Evolutionary conservation across 2,113 vertebrate genomes (phyloP).

Genomic region (Microtus richardsoni): DNA sequence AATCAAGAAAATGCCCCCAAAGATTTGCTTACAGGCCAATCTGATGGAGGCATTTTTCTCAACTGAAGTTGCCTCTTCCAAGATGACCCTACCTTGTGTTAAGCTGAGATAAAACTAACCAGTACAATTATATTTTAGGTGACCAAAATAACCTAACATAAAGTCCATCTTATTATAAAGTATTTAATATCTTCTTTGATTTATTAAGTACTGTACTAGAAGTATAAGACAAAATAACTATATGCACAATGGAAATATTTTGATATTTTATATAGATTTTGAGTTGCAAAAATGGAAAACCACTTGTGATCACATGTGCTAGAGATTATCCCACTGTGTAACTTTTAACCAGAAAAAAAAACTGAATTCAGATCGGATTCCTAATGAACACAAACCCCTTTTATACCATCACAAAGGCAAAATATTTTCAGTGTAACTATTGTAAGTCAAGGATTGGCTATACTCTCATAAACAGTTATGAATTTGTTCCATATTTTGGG

Average conservation of each 20-base stretch:
- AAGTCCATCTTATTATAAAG: neutral
- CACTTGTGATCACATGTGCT: neutral
- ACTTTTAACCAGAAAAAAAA: too few relatives aligned
- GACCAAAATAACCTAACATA: neutral
- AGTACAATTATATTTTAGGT: too few relatives aligned
- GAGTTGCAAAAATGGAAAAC: neutral
- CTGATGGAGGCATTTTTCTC: neutral
- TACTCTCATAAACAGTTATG: neutral
- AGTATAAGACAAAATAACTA: neutral
- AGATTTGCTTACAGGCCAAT: neutral
- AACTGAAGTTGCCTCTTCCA: neutral
- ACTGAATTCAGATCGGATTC: neutral
- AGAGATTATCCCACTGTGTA: too few relatives aligned
- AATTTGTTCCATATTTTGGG: neutral
- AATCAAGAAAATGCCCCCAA: neutral
- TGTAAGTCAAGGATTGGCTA: neutral
- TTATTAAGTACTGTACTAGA: neutral
- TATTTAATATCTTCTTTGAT: neutral
- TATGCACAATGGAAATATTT: neutral
- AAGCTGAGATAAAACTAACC: too few relatives aligned
- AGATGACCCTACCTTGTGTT: neutral
- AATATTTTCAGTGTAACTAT: neutral
- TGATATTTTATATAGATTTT: neutral
- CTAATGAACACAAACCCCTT: neutral
- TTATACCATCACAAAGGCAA: neutral